Conservation (phyloP, 2,888 invertebrate species). For the Lithophane socia region DNA sequence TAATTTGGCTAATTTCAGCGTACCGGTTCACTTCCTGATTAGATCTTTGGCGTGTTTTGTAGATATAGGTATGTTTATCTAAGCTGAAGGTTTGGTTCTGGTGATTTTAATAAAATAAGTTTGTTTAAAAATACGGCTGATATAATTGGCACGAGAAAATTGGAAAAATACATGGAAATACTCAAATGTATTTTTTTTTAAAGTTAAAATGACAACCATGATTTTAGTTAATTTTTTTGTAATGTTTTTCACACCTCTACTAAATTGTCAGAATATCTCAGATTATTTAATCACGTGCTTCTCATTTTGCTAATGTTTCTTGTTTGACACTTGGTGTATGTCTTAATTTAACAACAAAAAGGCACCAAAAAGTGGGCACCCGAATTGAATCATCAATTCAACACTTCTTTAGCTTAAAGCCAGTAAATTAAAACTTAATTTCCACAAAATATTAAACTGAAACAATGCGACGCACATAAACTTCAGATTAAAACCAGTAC, state of each 20-base stretch:
- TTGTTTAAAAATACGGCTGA: neutral
- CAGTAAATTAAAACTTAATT: slow-evolving; percentile 29
- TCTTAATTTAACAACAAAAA: neutral
- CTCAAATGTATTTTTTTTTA: neutral
- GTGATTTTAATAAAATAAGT: neutral
- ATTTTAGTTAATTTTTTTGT: neutral
- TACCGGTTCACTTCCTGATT: slow-evolving; percentile 47
- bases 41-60: slow-evolving; percentile 38
- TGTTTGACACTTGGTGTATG: neutral
- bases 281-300: neutral
- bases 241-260: neutral
- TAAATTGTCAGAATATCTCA: no score
- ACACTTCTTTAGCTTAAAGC: neutral
- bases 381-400: neutral
- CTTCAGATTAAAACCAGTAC: slow-evolving; percentile 47
- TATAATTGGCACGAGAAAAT: neutral
- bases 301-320: neutral
- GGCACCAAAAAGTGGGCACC: no score
- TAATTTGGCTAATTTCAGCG: slow-evolving; percentile 59
- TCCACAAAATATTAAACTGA: slow-evolving; percentile 34
- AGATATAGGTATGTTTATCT: neutral
- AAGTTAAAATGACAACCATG: no score
- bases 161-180: neutral
- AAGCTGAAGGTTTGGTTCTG: neutral
- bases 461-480: slow-evolving; percentile 34